Evolutionary conservation across 2,888 invertebrate species (phyloP), one percentile per base, ranked within the genome.

Genomic region (Glyphotaelius pellucidus): DNA sequence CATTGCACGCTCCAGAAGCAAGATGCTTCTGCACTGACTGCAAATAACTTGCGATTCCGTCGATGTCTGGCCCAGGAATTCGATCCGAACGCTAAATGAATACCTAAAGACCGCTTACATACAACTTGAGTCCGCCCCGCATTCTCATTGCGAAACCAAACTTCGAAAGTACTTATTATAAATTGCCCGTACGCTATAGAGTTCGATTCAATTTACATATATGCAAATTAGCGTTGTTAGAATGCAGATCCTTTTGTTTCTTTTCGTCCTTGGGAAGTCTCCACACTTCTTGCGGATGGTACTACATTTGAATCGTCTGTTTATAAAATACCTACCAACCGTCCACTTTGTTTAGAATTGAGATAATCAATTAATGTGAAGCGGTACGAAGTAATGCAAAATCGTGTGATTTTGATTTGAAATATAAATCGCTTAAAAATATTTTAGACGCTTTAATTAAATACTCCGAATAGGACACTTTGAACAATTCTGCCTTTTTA

Each of bases 71-170:
- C 32, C 32, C 52, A 88, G 67, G 88, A 88, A 88, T 88, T 67
- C 32, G 67, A 47, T 88, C 67, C n/a, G 88, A 32, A 89, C 67
- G 67, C 80, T 79, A 32, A 89, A 79, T 32, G 88, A 89, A 89
- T 89, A 79, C 86, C 38, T 89, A 38, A n/a, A 25, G 42, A 42
- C 35, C 42, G 86, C 79, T 31, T 79, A n/a, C 15, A 67, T 84
- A 35, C 32, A n/a, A n/a, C 67, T 67, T 4, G 67, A 67, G n/a
- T 67, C 38, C 83, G 83, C 83, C 31, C 31, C 79, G 88, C 80
- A 89, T 89, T 89, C 88, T 79, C 35, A 79, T 89, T 89, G 88
- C 88, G 88, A 89, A 89, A 89, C 30, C 12, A 35, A 79, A 67
- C 31, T 38, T 87, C 12, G 47, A 31, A 87, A 31, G 31, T 87